A percentile compares a stretch with the other conserved stretches of the same genome.
These are phyloP conservation scores for Barnardius zonarius DNA, from an alignment of 2,113 vertebrate genomes.

Conservation along the genomic window DNA sequence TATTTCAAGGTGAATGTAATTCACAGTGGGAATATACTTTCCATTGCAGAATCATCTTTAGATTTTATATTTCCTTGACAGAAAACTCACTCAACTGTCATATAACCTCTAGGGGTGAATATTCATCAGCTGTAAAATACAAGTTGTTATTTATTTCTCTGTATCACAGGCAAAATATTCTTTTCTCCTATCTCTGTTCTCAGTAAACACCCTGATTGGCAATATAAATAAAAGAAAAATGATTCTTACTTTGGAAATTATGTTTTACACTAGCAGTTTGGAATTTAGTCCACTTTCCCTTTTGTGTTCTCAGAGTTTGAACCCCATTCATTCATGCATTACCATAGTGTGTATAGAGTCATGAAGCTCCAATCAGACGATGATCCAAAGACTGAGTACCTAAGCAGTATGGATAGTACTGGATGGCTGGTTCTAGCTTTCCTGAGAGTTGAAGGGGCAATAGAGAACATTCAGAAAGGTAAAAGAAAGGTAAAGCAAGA, in stretches of 20 bases:
- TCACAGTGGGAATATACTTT: not conserved
- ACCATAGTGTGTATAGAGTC: not conserved
- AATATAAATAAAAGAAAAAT: conserved; percentile 1
- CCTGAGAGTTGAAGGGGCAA: not conserved
- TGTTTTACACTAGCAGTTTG: not conserved
- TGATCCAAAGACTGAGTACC: not conserved
- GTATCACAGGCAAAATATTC: not conserved
- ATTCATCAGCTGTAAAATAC: conserved; percentile 34
- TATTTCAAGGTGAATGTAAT: not conserved
- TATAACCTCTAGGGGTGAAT: not conserved
- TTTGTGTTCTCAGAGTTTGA: not conserved
- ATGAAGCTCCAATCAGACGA: not conserved
- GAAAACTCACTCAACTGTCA: conserved; percentile 21
- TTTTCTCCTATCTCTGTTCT: not conserved
- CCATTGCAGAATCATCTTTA: not conserved
- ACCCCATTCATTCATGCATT: not conserved
- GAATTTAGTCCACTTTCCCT: not conserved
- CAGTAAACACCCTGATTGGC: conserved; percentile 20
- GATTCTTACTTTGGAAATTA: not conserved
- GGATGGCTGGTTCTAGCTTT: not conserved
- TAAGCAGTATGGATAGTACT: not conserved
- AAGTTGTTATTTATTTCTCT: conserved; percentile 12
- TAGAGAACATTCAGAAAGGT: not conserved
- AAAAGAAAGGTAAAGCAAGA: not conserved
- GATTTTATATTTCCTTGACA: conserved; percentile 4